Percentiles rank a stretch among this genome's conserved stretches.
Evolutionary conservation across 2,797 vertebrate genomes (phyloP).

Genomic region (Hemitrygon akajei): DNA sequence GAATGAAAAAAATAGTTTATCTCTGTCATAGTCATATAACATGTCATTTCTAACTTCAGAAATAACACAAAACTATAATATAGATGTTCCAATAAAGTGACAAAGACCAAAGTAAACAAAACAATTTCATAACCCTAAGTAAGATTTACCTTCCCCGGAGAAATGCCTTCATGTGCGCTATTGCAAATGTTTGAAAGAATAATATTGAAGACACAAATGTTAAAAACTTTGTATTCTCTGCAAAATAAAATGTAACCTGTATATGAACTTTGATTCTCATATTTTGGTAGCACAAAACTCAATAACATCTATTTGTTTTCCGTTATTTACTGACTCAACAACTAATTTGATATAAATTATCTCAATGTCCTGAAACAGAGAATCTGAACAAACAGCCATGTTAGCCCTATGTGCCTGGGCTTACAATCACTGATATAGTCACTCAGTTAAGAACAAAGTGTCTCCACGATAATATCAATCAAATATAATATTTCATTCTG

Average conservation of each 20-base stretch:
- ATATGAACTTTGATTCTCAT: background rate
- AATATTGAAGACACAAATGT: background rate
- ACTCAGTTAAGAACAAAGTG: slow-evolving; percentile 12
- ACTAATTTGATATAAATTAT: slow-evolving; percentile 37
- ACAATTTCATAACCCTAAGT: background rate
- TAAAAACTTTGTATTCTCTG: background rate
- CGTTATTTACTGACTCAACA: slow-evolving; percentile 24
- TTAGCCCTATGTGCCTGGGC: background rate
- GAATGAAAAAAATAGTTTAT: too few relatives aligned
- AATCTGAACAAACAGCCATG: background rate
- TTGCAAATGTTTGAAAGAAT: background rate
- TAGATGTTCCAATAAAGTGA: too few relatives aligned
- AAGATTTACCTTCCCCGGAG: background rate
- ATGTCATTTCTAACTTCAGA: too few relatives aligned
- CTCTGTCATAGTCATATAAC: too few relatives aligned
- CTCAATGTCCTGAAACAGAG: slow-evolving; percentile 6
- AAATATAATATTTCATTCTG: background rate
- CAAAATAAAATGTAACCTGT: background rate
- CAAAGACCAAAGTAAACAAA: too few relatives aligned
- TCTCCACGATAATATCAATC: slow-evolving; percentile 13
- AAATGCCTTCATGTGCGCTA: background rate
- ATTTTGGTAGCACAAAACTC: background rate
- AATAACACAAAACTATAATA: too few relatives aligned
- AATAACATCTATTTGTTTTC: background rate
- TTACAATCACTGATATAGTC: background rate